Evolutionary conservation across 2,797 vertebrate species (phyloP).

Genomic region (Pseudomugil tenellus): DNA sequence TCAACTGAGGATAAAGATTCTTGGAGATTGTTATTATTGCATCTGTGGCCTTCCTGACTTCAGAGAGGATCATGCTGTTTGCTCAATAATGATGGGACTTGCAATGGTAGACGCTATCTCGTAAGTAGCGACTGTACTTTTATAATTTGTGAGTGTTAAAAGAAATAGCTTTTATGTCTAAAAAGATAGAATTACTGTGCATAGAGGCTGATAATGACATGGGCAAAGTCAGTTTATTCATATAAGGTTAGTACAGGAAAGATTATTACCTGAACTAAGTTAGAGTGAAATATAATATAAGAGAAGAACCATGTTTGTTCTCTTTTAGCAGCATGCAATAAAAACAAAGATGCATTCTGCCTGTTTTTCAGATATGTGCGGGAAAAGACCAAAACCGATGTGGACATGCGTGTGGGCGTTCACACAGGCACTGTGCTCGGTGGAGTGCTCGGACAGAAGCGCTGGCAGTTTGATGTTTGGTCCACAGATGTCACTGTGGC

Average conservation of each 20-base stretch:
- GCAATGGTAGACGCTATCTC: slow-evolving; percentile 97
- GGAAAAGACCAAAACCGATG: slow-evolving; percentile 91
- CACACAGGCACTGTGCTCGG: slow-evolving; percentile 94
- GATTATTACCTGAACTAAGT: background rate
- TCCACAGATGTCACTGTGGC: slow-evolving; percentile 96
- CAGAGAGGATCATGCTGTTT: slow-evolving; percentile 92
- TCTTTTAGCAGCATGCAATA: background rate
- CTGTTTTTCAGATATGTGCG: slow-evolving; percentile 86
- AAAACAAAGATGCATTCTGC: background rate
- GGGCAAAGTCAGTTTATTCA: background rate
- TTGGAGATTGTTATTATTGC: slow-evolving; percentile 97
- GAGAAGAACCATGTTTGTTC: background rate
- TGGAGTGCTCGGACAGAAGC: slow-evolving; percentile 93
- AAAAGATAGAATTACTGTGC: background rate
- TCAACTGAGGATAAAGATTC: slow-evolving; percentile 94
- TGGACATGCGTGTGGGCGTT: slow-evolving; percentile 96
- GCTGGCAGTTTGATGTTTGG: slow-evolving; percentile 98
- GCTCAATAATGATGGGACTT: slow-evolving; percentile 94
- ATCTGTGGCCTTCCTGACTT: slow-evolving; percentile 95
- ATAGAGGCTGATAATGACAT: background rate
- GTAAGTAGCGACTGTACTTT: slow-evolving; percentile 77
- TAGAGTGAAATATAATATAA: background rate
- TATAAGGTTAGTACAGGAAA: background rate
- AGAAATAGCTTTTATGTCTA: background rate
- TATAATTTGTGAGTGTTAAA: background rate